These are phyloP conservation scores for Drosophila sp. DNA, from an alignment of 1,140 invertebrate species.

Conservation along the genomic window DNA sequence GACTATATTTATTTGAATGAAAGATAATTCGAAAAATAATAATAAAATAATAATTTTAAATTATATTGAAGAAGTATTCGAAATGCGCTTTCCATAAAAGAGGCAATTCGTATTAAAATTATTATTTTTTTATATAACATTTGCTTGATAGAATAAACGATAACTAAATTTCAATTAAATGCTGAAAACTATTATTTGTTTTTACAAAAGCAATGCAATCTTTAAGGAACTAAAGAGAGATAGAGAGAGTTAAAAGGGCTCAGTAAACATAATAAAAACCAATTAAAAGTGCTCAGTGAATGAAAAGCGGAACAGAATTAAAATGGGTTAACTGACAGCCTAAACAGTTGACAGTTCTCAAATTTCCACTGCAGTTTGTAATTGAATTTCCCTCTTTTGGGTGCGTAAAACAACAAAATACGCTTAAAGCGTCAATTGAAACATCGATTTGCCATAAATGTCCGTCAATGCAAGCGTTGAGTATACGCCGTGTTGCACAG, in stretches of 20 bases:
- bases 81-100: too few species aligned
- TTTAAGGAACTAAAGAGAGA: neutral
- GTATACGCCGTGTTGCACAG: slow-evolving; percentile 9
- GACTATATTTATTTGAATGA: too few species aligned
- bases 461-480: slow-evolving; percentile 27
- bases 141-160: too few species aligned
- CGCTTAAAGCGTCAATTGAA: slow-evolving; percentile 42
- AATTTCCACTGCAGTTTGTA: slow-evolving; percentile 15
- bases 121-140: too few species aligned
- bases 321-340: slow-evolving; percentile 20
- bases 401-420: slow-evolving; percentile 15
- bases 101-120: too few species aligned
- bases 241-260: neutral
- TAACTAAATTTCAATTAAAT: too few species aligned
- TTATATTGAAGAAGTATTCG: too few species aligned
- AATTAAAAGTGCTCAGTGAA: slow-evolving; percentile 1
- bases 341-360: slow-evolving; percentile 2
- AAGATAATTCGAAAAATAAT: too few species aligned
- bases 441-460: slow-evolving; percentile 45
- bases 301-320: neutral
- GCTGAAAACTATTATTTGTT: too few species aligned
- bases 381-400: slow-evolving; percentile 37
- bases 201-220: too few species aligned
- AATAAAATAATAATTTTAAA: too few species aligned
- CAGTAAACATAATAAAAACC: neutral